Base-by-base conservation (phyloP, 2,888 invertebrate species). In the Thalpophila matura region DNA sequence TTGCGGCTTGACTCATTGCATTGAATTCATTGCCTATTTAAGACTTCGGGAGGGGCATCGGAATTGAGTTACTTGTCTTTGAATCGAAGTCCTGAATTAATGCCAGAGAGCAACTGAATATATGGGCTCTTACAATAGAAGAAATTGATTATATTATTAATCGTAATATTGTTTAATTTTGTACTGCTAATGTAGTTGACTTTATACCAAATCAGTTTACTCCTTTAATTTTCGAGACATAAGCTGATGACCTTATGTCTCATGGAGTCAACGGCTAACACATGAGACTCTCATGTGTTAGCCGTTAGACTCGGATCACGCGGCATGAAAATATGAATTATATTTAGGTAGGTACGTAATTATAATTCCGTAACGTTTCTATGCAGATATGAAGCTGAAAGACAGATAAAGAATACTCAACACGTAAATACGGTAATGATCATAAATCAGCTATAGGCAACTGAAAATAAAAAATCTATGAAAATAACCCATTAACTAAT, bases 361-460 rank as follows among this genome's bases (percentile, higher is more conserved):
- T 5, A 42, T 9, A 33, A 12, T 16, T 20, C 18, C 20, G 27
- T 14, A 24, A 38, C 24, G 24, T 65, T 45, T 27, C 1, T 10
- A 27, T 31, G 4, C 18, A 64, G 24, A 42, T 55, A 54, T 47
- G 7, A 64, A 12, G 22, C 42, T 74, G 53, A 53, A 66, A 47
- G 51, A 66, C 43, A 57, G 27, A 43, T 51, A 33, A n/a, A 66
- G 24, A 49, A 56, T 72, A 51, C 37, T 43, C 37, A 42, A 49
- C 35, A 14, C 10, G 18, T 53, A 43, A 67, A 35, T 26, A 54
- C 12, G 14, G 18, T 38, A 59, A 54, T 26, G 50, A 22, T 35
- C 53, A n/a, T 55, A 38, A 74, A 54, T 55, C 40, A 38, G 9
- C 40, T 20, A 46, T 75, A 47, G 33, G n/a, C 40, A 12, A 31